phyloP scores from a whole-genome alignment of 2,797 vertebrate genomes.

The Falco naumanni region DNA sequence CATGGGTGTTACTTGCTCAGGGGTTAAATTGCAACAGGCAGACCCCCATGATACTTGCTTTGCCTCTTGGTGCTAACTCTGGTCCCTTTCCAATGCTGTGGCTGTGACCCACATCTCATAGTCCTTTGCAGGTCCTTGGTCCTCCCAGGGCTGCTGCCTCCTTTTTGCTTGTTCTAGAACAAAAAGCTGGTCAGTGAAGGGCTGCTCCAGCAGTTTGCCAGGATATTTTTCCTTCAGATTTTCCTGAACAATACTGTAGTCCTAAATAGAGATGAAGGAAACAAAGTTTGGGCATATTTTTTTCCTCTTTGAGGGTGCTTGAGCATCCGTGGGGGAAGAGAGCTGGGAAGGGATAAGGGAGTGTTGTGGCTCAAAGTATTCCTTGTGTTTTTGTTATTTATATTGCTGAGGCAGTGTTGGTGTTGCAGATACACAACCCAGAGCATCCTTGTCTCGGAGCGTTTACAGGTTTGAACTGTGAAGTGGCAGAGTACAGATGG shows the following conservation, averaged over 20 bases:
- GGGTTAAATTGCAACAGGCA: background rate
- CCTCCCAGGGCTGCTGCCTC: background rate
- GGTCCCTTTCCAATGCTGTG: background rate
- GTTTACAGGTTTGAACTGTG: background rate
- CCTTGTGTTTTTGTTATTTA: background rate
- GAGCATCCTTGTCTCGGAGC: background rate
- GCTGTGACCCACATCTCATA: background rate
- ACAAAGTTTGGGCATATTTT: background rate
- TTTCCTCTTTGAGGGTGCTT: background rate
- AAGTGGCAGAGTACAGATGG: background rate
- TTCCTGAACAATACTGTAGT: background rate
- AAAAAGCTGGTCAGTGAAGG: fast-evolving
- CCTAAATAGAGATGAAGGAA: background rate
- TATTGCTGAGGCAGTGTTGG: background rate
- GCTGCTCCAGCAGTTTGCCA: background rate
- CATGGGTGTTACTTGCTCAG: background rate
- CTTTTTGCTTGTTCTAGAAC: background rate
- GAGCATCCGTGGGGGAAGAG: background rate
- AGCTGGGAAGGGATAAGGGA: background rate
- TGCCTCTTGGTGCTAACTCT: background rate
- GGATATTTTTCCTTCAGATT: background rate
- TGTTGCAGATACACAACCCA: background rate
- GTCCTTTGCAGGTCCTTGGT: background rate
- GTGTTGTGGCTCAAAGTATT: background rate
- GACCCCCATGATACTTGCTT: background rate